Evolutionary conservation across 92 coral and sea anemone genomes (phyloP).

Genomic region (Parazoanthus atlanticus): DNA sequence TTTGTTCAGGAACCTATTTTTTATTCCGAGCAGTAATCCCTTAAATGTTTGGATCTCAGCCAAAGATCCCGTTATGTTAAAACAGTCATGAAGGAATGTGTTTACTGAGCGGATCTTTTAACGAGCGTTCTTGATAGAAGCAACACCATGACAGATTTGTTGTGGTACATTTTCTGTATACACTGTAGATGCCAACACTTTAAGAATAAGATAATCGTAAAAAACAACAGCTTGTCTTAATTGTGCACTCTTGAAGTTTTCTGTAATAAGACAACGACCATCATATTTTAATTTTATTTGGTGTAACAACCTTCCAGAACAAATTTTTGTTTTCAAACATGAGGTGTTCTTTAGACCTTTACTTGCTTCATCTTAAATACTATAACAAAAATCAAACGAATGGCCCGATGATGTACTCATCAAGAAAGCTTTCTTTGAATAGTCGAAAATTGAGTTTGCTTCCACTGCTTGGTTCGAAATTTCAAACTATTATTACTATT

Average conservation of each 20-base stretch:
- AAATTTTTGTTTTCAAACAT: background rate
- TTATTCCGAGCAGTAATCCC: conserved; percentile 25
- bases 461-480: background rate
- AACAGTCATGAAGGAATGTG: conserved; percentile 28
- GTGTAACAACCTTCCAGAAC: background rate
- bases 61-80: background rate
- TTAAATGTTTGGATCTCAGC: conserved; percentile 25
- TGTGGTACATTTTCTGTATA: background rate
- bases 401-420: background rate
- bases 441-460: background rate
- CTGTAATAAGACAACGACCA: background rate
- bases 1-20: conserved; percentile 10
- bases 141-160: background rate
- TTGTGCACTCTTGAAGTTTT: background rate
- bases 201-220: too few relatives aligned
- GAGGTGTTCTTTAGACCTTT: background rate
- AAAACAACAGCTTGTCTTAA: too few relatives aligned
- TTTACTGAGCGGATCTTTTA: conserved; percentile 13
- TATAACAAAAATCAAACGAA: background rate
- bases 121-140: background rate
- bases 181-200: background rate
- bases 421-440: background rate
- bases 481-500: background rate
- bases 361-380: background rate
- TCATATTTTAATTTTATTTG: background rate